A percentile compares a stretch with the other conserved stretches of the same genome.
Conservation (phyloP, 2,888 invertebrate genomes). For the Idaea dimidiata region DNA sequence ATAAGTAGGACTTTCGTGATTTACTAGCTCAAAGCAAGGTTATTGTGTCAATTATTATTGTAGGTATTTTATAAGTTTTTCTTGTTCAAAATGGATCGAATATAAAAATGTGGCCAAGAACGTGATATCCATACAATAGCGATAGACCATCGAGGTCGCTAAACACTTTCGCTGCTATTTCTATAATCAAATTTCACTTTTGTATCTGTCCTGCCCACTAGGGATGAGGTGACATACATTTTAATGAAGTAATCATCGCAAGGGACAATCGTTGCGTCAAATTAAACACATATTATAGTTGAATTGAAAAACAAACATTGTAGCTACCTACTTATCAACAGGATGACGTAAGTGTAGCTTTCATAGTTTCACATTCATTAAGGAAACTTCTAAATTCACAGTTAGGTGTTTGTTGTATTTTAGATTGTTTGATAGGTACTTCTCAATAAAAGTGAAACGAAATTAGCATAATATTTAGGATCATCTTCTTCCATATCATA, state of each 20-base stretch:
- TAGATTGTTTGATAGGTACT: not conserved
- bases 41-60: slow-evolving; percentile 3
- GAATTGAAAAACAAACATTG: slow-evolving; percentile 10
- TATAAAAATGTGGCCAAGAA: slow-evolving; percentile 55
- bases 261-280: slow-evolving; percentile 39
- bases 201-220: slow-evolving; percentile 40
- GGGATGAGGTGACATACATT: slow-evolving; percentile 26
- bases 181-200: slow-evolving; percentile 74
- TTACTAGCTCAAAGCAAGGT: slow-evolving; percentile 1
- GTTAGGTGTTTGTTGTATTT: not conserved
- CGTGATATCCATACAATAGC: slow-evolving; percentile 62
- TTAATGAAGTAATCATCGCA: slow-evolving; percentile 41
- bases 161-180: slow-evolving; percentile 73
- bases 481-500: not conserved
- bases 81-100: slow-evolving; percentile 45
- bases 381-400: not conserved
- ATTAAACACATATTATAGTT: slow-evolving; percentile 15
- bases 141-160: slow-evolving; percentile 55
- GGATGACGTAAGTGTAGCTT: not conserved
- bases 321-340: not conserved
- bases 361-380: not conserved
- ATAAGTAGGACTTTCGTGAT: slow-evolving; percentile 15
- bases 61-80: slow-evolving; percentile 10
- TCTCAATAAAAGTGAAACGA: not conserved
- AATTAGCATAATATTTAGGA: not conserved